Conservation (phyloP, 2,888 invertebrate species). For the Amphipyra tragopoginis region DNA sequence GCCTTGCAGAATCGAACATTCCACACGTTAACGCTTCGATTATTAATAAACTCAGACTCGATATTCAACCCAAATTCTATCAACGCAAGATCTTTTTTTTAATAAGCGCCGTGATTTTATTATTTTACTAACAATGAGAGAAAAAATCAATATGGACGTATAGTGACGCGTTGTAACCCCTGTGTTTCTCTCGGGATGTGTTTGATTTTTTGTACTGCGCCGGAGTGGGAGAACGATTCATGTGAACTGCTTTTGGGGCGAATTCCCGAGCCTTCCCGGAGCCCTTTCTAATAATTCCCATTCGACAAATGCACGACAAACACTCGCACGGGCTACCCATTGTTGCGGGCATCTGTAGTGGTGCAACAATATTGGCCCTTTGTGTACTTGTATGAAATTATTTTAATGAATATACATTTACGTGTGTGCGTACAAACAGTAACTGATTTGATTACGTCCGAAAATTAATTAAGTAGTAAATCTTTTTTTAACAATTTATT, state of each 20-base stretch:
- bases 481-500: background rate
- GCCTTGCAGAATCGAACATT: slow-evolving; percentile 88
- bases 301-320: slow-evolving; percentile 90
- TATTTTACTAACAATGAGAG: slow-evolving; percentile 88
- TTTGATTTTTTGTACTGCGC: slow-evolving; percentile 88
- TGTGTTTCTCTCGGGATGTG: slow-evolving; percentile 89
- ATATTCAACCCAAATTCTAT: slow-evolving; percentile 87
- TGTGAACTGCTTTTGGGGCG: slow-evolving; percentile 90
- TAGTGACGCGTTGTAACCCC: slow-evolving; percentile 89
- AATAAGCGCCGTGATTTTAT: slow-evolving; percentile 81
- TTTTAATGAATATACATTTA: slow-evolving; percentile 74
- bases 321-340: slow-evolving; percentile 87
- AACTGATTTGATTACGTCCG: slow-evolving; percentile 32
- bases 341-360: slow-evolving; percentile 85
- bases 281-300: slow-evolving; percentile 89
- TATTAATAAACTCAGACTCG: slow-evolving; percentile 87
- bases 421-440: slow-evolving; percentile 56
- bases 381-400: slow-evolving; percentile 76
- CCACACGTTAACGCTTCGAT: slow-evolving; percentile 89
- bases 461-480: slow-evolving; percentile 38
- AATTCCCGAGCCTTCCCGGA: slow-evolving; percentile 89
- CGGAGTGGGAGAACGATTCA: slow-evolving; percentile 88
- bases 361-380: slow-evolving; percentile 85
- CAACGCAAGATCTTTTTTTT: slow-evolving; percentile 84
- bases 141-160: slow-evolving; percentile 89